These are phyloP conservation scores for Esox masquinongy DNA, from an alignment of 2,797 vertebrate genomes.

Conservation along the genomic window DNA sequence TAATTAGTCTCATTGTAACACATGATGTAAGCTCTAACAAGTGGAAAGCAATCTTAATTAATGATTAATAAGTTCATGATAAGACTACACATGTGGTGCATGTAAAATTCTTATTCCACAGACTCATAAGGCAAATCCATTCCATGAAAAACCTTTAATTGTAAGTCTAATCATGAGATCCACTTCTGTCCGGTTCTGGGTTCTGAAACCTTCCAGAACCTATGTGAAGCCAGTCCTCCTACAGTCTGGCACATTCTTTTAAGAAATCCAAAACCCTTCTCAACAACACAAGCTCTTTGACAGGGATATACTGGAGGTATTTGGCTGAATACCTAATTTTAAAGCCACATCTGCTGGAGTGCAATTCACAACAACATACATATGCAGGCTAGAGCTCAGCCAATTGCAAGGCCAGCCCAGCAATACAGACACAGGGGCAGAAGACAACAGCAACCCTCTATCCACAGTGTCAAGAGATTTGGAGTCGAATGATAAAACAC, in stretches of 20 bases:
- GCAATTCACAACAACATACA: slow-evolving; percentile 51
- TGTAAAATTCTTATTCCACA: not conserved
- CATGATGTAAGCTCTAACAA: not conserved
- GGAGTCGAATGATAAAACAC: not conserved
- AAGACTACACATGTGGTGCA: not conserved
- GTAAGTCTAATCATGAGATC: not conserved
- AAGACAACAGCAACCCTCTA: slow-evolving; percentile 42
- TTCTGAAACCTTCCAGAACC: not conserved
- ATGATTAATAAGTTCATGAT: not conserved
- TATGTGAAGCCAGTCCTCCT: slow-evolving; percentile 30
- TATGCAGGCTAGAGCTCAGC: slow-evolving; percentile 36
- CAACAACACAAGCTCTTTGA: slow-evolving; percentile 45
- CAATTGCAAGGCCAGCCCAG: slow-evolving; percentile 29
- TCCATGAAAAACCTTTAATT: not conserved
- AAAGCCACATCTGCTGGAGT: slow-evolving; percentile 66
- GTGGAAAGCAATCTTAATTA: not conserved
- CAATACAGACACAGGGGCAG: slow-evolving; percentile 23
- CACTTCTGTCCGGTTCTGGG: not conserved
- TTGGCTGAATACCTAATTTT: slow-evolving; percentile 50
- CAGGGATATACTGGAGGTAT: slow-evolving; percentile 55
- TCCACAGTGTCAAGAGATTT: slow-evolving; percentile 30
- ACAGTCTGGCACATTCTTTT: slow-evolving; percentile 47
- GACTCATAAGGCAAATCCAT: not conserved
- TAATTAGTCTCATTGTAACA: not conserved
- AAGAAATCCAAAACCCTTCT: slow-evolving; percentile 53